phyloP scores from a whole-genome alignment of 1,140 invertebrate species.

The Battus philenor region DNA sequence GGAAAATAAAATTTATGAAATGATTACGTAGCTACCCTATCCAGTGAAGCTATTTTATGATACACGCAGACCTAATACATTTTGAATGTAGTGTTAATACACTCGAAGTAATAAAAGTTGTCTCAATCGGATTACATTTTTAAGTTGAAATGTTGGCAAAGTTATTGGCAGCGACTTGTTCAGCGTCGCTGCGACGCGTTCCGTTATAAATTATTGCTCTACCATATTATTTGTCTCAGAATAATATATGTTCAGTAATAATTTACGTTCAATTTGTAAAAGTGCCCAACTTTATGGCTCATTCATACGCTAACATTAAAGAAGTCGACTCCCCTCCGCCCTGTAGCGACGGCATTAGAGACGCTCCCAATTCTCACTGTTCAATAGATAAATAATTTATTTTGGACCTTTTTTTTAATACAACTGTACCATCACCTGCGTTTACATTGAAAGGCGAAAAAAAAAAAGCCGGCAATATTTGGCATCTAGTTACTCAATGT shows the following conservation, averaged over 20 bases:
- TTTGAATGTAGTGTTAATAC: no score
- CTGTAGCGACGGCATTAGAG: constrained; percentile 37
- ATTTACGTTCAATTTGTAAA: constrained; percentile 64
- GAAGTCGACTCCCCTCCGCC: constrained; percentile 16
- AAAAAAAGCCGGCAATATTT: constrained; percentile 46
- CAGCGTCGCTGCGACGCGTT: no score
- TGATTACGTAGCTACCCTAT: no score
- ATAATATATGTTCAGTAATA: constrained; percentile 22
- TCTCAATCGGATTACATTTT: no score
- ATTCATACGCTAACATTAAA: constrained; percentile 14
- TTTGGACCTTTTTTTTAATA: constrained; percentile 52
- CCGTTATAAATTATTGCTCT: no score
- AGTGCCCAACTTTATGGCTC: constrained; percentile 37
- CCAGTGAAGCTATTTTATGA: no score
- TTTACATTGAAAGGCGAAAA: constrained; percentile 40
- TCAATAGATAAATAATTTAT: constrained; percentile 66
- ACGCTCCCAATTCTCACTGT: constrained; percentile 41
- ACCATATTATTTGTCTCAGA: no score
- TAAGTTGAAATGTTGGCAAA: no score
- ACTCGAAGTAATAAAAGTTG: no score
- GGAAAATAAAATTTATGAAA: no score
- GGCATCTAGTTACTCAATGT: constrained; percentile 60
- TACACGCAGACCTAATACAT: no score
- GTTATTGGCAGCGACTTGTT: no score
- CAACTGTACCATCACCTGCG: constrained; percentile 61